Conservation (phyloP, 2,113 vertebrate species). For the Tetraodon nigroviridis region DNA sequence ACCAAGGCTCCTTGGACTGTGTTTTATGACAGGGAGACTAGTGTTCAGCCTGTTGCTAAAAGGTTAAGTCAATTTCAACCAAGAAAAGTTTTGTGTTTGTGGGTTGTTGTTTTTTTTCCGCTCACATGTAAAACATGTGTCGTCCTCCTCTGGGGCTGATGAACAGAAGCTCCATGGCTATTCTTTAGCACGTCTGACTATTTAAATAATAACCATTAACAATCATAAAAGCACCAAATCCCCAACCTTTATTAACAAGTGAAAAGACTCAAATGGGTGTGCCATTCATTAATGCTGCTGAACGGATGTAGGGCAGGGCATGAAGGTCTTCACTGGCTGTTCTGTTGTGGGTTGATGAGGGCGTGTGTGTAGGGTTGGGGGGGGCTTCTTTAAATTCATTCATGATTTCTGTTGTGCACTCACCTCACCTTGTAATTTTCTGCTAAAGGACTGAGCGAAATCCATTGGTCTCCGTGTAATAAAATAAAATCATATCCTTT, state of each 20-base stretch:
- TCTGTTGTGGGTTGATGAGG: background rate
- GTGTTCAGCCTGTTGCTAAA: no score
- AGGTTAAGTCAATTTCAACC: no score
- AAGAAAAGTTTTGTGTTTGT: no score
- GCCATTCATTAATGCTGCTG: constrained; percentile 15
- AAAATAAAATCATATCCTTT: constrained; percentile 3
- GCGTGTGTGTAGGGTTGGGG: background rate
- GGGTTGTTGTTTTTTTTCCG: no score
- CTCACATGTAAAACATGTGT: no score
- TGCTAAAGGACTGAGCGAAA: background rate
- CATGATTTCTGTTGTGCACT: background rate
- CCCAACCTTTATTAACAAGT: constrained; percentile 3
- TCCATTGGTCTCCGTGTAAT: constrained; percentile 4
- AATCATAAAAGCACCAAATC: background rate
- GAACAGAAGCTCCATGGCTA: no score
- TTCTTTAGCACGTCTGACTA: no score
- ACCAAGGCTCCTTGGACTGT: background rate
- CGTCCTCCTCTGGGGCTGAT: no score
- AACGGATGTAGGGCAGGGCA: constrained; percentile 8
- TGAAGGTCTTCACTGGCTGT: constrained; percentile 1
- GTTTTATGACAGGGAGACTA: no score
- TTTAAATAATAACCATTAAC: no score
- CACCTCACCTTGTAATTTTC: background rate
- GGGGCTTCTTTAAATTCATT: constrained; percentile 5
- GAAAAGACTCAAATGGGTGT: background rate